Conservation (phyloP, 2,113 vertebrate species). For the Planiliza haematocheilus region DNA sequence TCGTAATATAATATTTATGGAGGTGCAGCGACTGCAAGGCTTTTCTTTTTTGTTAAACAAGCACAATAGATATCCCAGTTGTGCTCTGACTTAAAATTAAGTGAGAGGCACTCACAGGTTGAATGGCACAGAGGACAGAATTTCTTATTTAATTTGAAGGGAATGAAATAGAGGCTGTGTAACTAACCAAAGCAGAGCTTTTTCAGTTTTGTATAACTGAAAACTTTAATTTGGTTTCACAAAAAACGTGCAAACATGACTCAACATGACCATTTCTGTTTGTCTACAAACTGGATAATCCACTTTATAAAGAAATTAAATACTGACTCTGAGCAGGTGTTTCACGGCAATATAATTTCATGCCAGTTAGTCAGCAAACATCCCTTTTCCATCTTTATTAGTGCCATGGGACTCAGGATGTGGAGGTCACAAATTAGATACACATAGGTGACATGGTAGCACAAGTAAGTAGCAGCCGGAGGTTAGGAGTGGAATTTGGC, state of each 20-base stretch:
- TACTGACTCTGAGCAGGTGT: slow-evolving; percentile 6
- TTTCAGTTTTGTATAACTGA: no score
- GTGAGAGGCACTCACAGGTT: neutral
- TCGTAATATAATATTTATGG: no score
- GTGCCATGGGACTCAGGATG: neutral
- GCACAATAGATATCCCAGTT: neutral
- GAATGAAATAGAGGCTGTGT: neutral
- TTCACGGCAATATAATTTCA: neutral
- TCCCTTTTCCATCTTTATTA: neutral
- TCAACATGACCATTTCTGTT: neutral
- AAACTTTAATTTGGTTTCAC: neutral
- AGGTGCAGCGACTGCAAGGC: no score
- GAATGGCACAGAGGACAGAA: neutral
- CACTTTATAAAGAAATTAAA: neutral
- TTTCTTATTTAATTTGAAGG: neutral
- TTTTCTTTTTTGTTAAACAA: no score
- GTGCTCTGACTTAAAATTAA: neutral
- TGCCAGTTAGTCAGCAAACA: slow-evolving; percentile 31
- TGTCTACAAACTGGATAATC: neutral
- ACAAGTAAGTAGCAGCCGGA: neutral
- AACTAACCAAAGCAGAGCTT: no score
- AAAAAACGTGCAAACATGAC: no score
- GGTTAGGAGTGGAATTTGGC: neutral
- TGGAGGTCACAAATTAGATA: neutral
- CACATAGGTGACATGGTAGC: neutral